Evolutionary conservation across 2,888 invertebrate species (phyloP).

Genomic region (Netelia melanura): DNA sequence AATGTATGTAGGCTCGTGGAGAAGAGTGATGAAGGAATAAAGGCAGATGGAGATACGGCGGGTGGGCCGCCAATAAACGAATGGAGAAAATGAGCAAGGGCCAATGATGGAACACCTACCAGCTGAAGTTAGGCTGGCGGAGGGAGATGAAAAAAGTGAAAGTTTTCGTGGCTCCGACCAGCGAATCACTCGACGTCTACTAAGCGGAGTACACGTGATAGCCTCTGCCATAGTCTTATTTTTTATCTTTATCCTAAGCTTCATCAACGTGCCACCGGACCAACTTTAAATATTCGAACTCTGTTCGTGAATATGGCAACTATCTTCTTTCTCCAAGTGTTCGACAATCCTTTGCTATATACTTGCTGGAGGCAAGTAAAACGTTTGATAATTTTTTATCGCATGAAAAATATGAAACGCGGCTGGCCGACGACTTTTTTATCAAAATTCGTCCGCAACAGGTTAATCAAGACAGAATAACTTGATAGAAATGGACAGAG

Average conservation of each 20-base stretch:
- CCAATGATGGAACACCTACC: constrained; percentile 70
- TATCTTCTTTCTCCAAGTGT: no score
- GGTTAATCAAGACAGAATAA: no score
- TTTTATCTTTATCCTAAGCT: background rate
- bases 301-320: no score
- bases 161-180: constrained; percentile 77
- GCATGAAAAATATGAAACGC: no score
- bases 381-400: no score
- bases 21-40: constrained; percentile 45
- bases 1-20: constrained; percentile 16
- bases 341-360: no score
- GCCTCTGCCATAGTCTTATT: background rate
- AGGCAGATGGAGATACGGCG: constrained; percentile 50
- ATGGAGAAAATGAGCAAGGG: constrained; percentile 70
- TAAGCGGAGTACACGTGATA: constrained; percentile 22
- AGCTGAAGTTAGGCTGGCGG: constrained; percentile 25
- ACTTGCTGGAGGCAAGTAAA: no score
- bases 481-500: no score
- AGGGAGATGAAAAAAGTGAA: constrained; percentile 81
- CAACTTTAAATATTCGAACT: no score
- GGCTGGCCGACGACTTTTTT: no score
- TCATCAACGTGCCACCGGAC: no score
- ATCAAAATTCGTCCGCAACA: no score
- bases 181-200: constrained; percentile 40
- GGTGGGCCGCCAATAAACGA: constrained; percentile 73